Evolutionary conservation across 2,113 vertebrate species (phyloP), one percentile per base, ranked within the genome.

Genomic region (Lichenostomus cassidix): DNA sequence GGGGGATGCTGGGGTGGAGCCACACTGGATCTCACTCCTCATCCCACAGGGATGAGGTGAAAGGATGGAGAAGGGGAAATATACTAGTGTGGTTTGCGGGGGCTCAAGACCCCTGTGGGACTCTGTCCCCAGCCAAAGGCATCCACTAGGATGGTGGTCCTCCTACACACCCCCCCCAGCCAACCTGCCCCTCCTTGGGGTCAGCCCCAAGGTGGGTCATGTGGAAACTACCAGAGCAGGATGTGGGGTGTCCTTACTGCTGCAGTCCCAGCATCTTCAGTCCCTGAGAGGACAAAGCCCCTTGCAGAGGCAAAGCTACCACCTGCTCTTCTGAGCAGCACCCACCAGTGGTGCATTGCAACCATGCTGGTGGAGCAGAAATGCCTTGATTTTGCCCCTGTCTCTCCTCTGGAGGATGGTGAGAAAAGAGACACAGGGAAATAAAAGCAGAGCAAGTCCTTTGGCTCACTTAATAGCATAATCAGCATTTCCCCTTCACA

Each of bases 401-500:
- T 63, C 22, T 89, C 31, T 75, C 68, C 84, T 86, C 53, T 62
- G 78, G 56, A 90, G 58, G 22, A 37, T 53, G 37, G 15, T 3
- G 2, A 71, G 75, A 76, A 90, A 59, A 59, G 47, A 89, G 55
- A 80, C 20, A 56, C 1, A 3, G 15, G 49, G 59, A 68, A 88
- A 62, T 27, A 44, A 73, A 88, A 84, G 33, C 7, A 9, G 50
- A 64, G 14, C 10, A 44, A 42, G 29, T 69, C 41, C 39, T 90
- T 77, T 3, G 1, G 60, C 67, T 93, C 37, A 52, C 23, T 92
- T 83, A 89, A 55, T 25, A 46, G 37, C 49, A 92, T 16, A 88
- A 88, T 58, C 56, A 91, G 24, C 81, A 39, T 92, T 94, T 89
- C 91, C 44, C 65, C 70, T 80, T 92, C 68, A 67, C 68, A 84